Percentiles rank a stretch among this genome's conserved stretches.
Evolutionary conservation across 2,888 invertebrate genomes (phyloP).

Genomic region (Eurois occulta): DNA sequence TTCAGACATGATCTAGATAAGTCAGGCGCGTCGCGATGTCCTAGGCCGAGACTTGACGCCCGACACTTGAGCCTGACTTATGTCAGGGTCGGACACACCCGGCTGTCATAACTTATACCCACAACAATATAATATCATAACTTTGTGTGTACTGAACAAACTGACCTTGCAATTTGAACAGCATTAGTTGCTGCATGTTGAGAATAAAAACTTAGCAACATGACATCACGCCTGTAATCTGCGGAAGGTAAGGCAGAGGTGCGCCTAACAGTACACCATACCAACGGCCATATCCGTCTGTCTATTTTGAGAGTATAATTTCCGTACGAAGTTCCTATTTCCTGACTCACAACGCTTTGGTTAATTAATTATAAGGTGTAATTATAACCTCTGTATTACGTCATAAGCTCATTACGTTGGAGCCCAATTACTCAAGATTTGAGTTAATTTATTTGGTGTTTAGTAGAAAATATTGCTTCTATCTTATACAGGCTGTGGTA

Average conservation of each 20-base stretch:
- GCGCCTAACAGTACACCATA: neutral
- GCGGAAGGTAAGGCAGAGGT: neutral
- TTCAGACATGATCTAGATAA: conserved; percentile 39
- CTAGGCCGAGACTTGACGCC: conserved; percentile 16
- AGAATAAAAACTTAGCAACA: neutral
- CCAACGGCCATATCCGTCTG: neutral
- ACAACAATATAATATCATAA: neutral
- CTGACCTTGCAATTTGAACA: neutral
- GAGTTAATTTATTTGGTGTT: neutral
- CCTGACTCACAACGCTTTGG: neutral
- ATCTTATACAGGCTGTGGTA: neutral
- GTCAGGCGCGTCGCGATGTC: neutral
- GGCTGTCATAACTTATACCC: neutral
- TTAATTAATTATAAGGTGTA: neutral
- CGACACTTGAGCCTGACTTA: conserved; percentile 35
- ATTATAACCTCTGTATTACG: conserved; percentile 14
- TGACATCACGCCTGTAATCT: neutral
- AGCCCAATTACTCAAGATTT: conserved; percentile 6
- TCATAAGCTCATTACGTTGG: neutral
- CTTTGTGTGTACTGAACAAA: neutral
- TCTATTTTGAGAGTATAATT: conserved; percentile 22
- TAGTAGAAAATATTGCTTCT: neutral
- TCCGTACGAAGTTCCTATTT: conserved; percentile 20
- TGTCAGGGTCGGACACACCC: conserved; percentile 2
- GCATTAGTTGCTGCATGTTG: neutral